Conservation (phyloP, 2,888 invertebrate genomes). For the Ganaspis brasiliensis region DNA sequence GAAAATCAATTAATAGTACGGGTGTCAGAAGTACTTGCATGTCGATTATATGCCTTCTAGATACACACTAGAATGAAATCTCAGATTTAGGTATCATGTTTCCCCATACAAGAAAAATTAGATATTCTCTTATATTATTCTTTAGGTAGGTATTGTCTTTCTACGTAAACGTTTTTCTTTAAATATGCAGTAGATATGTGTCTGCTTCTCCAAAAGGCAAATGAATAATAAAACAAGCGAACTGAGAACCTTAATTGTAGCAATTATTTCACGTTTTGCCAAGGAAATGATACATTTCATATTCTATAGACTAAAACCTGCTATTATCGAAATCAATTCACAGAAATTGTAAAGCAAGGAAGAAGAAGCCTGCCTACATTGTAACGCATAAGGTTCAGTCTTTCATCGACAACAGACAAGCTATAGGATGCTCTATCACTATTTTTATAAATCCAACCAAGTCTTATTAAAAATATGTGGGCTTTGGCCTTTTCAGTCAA, state of each 20-base stretch:
- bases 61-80: too few relatives aligned
- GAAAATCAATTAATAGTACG: too few relatives aligned
- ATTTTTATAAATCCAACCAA: neutral
- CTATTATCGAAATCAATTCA: neutral
- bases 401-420: neutral
- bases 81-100: too few relatives aligned
- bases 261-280: neutral
- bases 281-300: neutral
- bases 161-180: neutral
- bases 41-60: too few relatives aligned
- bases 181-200: neutral
- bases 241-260: neutral
- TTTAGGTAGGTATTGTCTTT: neutral
- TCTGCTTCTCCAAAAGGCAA: neutral
- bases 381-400: neutral
- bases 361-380: too few relatives aligned
- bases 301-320: neutral
- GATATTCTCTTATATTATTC: neutral
- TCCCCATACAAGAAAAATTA: neutral
- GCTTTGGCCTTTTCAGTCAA: neutral
- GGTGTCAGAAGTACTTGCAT: too few relatives aligned
- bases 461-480: neutral
- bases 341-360: too few relatives aligned
- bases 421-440: neutral
- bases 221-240: neutral